Evolutionary conservation across 2,888 invertebrate species (phyloP).

Genomic region (Therioaphis trifolii): DNA sequence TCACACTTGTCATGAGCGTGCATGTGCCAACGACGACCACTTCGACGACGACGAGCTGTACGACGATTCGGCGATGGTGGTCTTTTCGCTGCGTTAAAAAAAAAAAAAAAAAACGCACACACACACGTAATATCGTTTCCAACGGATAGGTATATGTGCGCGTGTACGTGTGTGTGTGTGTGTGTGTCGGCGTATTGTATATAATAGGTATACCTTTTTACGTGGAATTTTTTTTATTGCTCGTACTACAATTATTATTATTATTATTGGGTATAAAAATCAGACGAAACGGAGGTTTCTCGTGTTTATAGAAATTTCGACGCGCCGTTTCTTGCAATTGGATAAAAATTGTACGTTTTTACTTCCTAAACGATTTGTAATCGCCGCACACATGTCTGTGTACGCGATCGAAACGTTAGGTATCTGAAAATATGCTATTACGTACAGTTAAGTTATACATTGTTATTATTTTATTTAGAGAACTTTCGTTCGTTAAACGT

Average conservation of each 20-base stretch:
- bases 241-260: too few relatives aligned
- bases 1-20: constrained; percentile 37
- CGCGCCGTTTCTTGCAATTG: background rate
- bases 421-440: too few relatives aligned
- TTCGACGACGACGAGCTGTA: background rate
- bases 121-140: constrained; percentile 7
- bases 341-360: too few relatives aligned
- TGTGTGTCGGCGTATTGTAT: background rate
- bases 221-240: background rate
- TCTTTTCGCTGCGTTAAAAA: background rate
- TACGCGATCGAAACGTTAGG: too few relatives aligned
- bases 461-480: too few relatives aligned
- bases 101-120: background rate
- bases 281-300: background rate
- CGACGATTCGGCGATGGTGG: background rate
- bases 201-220: background rate
- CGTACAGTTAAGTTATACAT: too few relatives aligned
- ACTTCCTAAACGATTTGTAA: too few relatives aligned
- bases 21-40: background rate
- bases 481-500: too few relatives aligned
- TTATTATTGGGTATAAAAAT: background rate
- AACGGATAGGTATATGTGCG: background rate
- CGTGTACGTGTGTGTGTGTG: background rate
- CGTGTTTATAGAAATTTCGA: background rate
- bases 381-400: too few relatives aligned